Evolutionary conservation across 2,113 vertebrate genomes (phyloP), one percentile per base, ranked within the genome.

Genomic region (Aptenodytes forsteri): DNA sequence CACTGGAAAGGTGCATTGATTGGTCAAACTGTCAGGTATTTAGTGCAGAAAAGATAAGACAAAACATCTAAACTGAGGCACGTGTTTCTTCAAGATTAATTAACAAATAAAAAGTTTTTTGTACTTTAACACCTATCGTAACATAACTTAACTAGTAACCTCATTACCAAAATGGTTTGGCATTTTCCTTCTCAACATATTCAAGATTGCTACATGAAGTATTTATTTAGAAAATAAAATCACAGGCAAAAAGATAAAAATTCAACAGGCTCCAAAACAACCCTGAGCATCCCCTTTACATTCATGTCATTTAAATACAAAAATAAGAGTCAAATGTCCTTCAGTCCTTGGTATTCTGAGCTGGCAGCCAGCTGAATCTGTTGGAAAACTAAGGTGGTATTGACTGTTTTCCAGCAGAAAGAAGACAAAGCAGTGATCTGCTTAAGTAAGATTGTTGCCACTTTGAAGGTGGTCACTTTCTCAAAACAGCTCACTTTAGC

Each of bases 281-380:
- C 99, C 99, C 99, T 99, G 99, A 99, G 99, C 98, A 98, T 98
- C 98, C 98, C 98, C 98, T 98, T 98, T 99, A 99, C 99, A 99
- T 99, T 99, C 99, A 99, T 98, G 97, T 99, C 98, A 98, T 97
- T 98, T 97, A 98, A 98, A 98, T 98, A 98, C 97, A 98, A 98
- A 98, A 98, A 98, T 98, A 98, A 97, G 98, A 98, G 98, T 95
- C 88, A 94, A 97, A 97, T 97, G 96, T 97, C 97, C 97, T 98
- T 98, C 97, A 90, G 94, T 96, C 96, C 98, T 96, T 95, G 92
- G 97, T 97, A 95, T 97, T 96, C 94, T 93, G 96, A 95, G 96
- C 96, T 95, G 94, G 96, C 80, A 82, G 65, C 96, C 97, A 96
- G 96, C 92, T 92, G 93, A 95, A 90, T 93, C 90, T 83, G 92